phyloP scores from a whole-genome alignment of 2,113 vertebrate genomes.

The Gadus chalcogrammus region DNA sequence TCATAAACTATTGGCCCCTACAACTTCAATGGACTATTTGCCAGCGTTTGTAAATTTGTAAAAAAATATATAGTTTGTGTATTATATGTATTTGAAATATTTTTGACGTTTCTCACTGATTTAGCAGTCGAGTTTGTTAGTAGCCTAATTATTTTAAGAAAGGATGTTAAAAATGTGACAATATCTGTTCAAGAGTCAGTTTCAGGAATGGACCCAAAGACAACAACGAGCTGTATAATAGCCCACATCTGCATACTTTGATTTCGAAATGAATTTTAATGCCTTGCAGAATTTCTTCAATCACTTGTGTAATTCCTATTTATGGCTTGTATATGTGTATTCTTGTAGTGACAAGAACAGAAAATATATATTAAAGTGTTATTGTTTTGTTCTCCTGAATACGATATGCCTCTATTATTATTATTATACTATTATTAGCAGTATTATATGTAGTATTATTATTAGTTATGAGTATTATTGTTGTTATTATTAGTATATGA shows the following conservation, averaged over 20 bases:
- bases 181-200: slow-evolving; percentile 70
- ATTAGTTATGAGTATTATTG: slow-evolving; percentile 14
- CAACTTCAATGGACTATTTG: slow-evolving; percentile 51
- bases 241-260: slow-evolving; percentile 53
- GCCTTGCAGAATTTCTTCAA: slow-evolving; percentile 78
- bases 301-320: slow-evolving; percentile 98
- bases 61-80: slow-evolving; percentile 76
- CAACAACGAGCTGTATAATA: slow-evolving; percentile 72
- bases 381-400: slow-evolving; percentile 80
- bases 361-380: slow-evolving; percentile 97
- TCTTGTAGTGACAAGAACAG: slow-evolving; percentile 86
- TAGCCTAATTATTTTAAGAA: slow-evolving; percentile 72
- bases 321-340: slow-evolving; percentile 97
- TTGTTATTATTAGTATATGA: neutral
- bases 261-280: slow-evolving; percentile 57
- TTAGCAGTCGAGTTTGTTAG: slow-evolving; percentile 80
- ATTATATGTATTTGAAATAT: slow-evolving; percentile 75
- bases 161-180: slow-evolving; percentile 75
- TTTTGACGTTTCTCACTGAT: slow-evolving; percentile 74
- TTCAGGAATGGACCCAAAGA: slow-evolving; percentile 82
- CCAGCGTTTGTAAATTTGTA: slow-evolving; percentile 76
- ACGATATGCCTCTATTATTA: slow-evolving; percentile 31
- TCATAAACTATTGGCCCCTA: slow-evolving; percentile 73
- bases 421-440: slow-evolving; percentile 16
- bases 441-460: slow-evolving; percentile 12